phyloP scores from a whole-genome alignment of 2,113 vertebrate species.

The Tychaedon coryphoeus region DNA sequence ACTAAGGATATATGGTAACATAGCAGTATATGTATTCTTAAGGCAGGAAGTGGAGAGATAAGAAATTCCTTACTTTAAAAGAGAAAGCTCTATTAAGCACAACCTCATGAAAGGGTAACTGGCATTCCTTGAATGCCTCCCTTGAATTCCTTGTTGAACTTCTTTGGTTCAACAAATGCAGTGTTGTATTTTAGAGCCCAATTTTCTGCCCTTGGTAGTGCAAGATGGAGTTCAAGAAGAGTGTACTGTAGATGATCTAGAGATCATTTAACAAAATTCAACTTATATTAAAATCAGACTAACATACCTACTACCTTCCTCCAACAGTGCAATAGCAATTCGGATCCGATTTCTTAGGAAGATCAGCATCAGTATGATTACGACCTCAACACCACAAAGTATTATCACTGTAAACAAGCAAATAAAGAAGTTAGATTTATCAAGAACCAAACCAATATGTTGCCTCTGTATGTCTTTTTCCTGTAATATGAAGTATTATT shows the following conservation, averaged over 20 bases:
- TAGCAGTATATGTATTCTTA: background rate
- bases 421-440: background rate
- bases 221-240: background rate
- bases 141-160: background rate
- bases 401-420: constrained; percentile 82
- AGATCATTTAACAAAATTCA: background rate
- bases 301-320: constrained; percentile 93
- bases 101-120: background rate
- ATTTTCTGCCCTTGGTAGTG: background rate
- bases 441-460: background rate
- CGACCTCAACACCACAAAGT: constrained; percentile 80
- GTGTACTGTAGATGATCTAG: background rate
- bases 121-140: background rate
- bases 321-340: constrained; percentile 86
- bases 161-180: background rate
- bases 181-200: background rate
- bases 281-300: background rate
- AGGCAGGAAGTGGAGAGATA: background rate
- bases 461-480: background rate
- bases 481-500: background rate
- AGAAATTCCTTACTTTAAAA: background rate
- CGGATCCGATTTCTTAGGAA: constrained; percentile 87
- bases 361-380: constrained; percentile 85
- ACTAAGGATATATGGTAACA: background rate
- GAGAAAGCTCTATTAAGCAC: background rate